Evolutionary conservation across 2,113 vertebrate species (phyloP).

Genomic region (Oostethus manadensis): DNA sequence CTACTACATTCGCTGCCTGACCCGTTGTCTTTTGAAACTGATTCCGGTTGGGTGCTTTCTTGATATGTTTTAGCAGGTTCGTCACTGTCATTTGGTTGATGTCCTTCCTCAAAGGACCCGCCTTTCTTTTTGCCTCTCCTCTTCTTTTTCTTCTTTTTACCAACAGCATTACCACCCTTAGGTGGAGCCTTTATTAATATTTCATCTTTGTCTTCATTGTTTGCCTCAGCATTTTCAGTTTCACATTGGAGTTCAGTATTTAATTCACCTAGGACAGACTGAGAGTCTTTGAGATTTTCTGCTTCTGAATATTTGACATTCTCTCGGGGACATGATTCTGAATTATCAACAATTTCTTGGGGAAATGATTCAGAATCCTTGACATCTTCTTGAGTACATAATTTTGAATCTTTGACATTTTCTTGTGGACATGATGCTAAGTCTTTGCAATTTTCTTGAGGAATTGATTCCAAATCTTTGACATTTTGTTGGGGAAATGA

Average conservation of each 20-base stretch:
- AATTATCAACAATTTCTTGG: background rate
- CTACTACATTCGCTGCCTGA: too few species aligned
- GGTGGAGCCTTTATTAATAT: constrained; percentile 9
- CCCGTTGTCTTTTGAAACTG: background rate
- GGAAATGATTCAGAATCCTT: background rate
- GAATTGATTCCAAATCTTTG: background rate
- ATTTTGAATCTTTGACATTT: background rate
- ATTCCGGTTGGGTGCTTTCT: constrained; percentile 5
- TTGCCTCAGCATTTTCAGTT: constrained; percentile 20
- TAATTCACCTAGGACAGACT: background rate
- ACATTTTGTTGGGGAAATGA: background rate
- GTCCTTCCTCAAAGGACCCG: constrained; percentile 24
- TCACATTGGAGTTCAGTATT: constrained; percentile 17
- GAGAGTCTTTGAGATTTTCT: background rate
- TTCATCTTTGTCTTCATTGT: constrained; percentile 26
- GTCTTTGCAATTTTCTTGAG: constrained; percentile 5
- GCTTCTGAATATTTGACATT: too few species aligned
- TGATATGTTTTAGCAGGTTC: background rate
- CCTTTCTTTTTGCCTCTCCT: constrained; percentile 65
- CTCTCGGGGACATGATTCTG: background rate
- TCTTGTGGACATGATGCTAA: background rate
- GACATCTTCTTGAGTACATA: background rate
- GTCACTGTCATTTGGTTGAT: constrained; percentile 21
- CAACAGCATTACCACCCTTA: constrained; percentile 28
- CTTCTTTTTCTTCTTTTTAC: constrained; percentile 73